phyloP scores from a whole-genome alignment of 2,113 vertebrate genomes.

The Hippolais icterina region DNA sequence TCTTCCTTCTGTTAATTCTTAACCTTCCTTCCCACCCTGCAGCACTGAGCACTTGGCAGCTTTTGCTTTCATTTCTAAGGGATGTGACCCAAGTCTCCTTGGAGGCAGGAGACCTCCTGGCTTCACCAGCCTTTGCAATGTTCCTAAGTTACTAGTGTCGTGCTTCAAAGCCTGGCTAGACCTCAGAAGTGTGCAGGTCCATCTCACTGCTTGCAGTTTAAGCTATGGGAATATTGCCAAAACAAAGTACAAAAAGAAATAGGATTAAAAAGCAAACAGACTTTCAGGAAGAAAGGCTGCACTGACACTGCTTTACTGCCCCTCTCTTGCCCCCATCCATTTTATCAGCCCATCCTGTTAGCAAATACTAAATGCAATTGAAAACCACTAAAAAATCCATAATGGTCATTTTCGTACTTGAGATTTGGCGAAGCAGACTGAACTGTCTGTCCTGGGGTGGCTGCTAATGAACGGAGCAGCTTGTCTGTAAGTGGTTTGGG shows the following conservation, averaged over 20 bases:
- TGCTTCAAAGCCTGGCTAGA: neutral
- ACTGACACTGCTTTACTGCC: neutral
- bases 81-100: neutral
- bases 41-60: neutral
- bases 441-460: neutral
- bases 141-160: neutral
- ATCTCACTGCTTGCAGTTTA: neutral
- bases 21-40: neutral
- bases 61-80: conserved; percentile 20
- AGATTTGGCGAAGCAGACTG: neutral
- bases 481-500: neutral
- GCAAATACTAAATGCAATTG: neutral
- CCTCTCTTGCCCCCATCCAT: neutral
- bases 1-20: neutral
- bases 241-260: neutral
- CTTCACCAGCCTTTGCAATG: neutral
- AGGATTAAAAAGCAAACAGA: neutral
- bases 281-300: neutral
- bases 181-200: neutral
- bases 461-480: neutral
- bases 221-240: neutral
- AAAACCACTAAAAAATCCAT: neutral
- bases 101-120: neutral
- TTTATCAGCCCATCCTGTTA: neutral
- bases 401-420: neutral